These are phyloP conservation scores for Sebastes alutus DNA, from an alignment of 2,797 vertebrate genomes.

Conservation along the genomic window DNA sequence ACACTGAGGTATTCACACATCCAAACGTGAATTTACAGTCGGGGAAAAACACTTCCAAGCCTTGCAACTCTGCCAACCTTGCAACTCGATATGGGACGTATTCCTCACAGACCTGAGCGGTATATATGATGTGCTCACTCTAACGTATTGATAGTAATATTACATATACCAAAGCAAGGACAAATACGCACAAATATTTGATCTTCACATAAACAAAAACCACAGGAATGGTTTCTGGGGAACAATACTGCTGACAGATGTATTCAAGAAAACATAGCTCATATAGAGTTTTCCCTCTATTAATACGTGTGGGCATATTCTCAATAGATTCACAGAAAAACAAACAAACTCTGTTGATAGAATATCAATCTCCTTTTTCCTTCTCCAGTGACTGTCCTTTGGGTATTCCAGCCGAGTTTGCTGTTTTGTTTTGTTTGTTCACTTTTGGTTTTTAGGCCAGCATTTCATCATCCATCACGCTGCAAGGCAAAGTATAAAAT, in stretches of 20 bases:
- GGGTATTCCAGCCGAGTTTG: conserved; percentile 66
- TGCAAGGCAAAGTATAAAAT: conserved; percentile 53
- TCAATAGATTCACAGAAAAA: conserved; percentile 70
- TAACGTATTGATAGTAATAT: neutral
- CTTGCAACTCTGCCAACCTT: neutral
- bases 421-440: conserved; percentile 74
- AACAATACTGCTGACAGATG: conserved; percentile 55
- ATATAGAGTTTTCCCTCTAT: conserved; percentile 58
- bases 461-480: conserved; percentile 74
- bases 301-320: conserved; percentile 67
- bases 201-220: conserved; percentile 29
- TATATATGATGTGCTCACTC: neutral
- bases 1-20: neutral
- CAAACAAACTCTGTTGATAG: conserved; percentile 75
- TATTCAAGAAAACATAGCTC: conserved; percentile 44
- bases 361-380: conserved; percentile 74
- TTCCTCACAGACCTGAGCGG: neutral
- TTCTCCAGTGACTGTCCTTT: conserved; percentile 60
- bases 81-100: neutral
- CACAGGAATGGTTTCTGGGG: conserved; percentile 31
- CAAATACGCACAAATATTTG: conserved; percentile 34
- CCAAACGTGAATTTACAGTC: neutral
- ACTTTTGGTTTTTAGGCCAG: conserved; percentile 67
- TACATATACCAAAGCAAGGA: conserved; percentile 21
- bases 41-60: neutral